A percentile compares a stretch with the other conserved stretches of the same genome.
Conservation (phyloP, 92 coral and sea anemone genomes). For the Siderastrea radians region DNA sequence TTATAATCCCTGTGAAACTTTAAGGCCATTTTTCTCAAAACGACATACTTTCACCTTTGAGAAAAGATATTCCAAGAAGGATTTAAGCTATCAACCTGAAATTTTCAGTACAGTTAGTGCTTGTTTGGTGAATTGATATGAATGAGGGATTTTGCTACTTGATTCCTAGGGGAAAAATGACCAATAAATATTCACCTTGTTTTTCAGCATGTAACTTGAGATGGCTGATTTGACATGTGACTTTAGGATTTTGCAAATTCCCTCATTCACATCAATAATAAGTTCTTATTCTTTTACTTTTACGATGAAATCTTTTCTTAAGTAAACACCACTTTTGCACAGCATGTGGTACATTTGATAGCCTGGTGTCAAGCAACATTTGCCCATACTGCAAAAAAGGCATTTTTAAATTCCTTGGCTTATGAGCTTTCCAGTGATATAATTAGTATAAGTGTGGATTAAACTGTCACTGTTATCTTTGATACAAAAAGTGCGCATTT, state of each 20-base stretch:
- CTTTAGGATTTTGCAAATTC: neutral
- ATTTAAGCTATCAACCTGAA: slow-evolving; percentile 29
- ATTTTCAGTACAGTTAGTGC: slow-evolving; percentile 12
- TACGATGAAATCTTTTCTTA: slow-evolving; percentile 18
- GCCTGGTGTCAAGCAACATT: neutral
- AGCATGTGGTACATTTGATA: neutral
- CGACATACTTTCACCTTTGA: slow-evolving; percentile 19
- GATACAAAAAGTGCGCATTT: slow-evolving; percentile 22
- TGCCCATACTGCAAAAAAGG: neutral
- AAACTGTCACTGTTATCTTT: neutral
- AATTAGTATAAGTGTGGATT: slow-evolving; percentile 4
- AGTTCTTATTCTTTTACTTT: slow-evolving; percentile 6
- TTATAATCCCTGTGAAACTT: neutral
- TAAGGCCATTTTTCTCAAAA: slow-evolving; percentile 25
- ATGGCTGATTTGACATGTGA: neutral
- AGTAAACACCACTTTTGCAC: slow-evolving; percentile 3
- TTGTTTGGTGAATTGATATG: neutral
- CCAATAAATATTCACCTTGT: neutral
- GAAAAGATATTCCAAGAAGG: slow-evolving; percentile 41
- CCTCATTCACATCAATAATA: slow-evolving; percentile 1
- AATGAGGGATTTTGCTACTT: neutral
- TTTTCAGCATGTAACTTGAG: slow-evolving; percentile 1
- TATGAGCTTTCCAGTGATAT: slow-evolving; percentile 2
- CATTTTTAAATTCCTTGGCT: neutral
- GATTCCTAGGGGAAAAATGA: neutral